phyloP scores from a whole-genome alignment of 2,888 invertebrate genomes.

The Apamea epomidion region DNA sequence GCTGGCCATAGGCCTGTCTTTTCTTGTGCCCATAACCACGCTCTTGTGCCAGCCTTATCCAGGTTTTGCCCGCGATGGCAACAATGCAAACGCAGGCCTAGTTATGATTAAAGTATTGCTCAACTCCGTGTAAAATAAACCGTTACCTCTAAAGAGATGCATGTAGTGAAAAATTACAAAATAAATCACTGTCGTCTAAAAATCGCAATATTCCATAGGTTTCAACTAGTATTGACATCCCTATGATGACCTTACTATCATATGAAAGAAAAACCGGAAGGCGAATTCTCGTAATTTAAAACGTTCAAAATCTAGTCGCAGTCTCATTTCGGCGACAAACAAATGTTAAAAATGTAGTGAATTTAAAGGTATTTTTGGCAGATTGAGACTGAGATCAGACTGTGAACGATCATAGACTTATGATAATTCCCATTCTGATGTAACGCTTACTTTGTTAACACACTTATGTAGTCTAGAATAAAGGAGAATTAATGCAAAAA shows the following conservation, averaged over 20 bases:
- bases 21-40: not conserved
- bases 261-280: too few species aligned
- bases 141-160: not conserved
- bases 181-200: not conserved
- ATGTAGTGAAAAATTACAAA: not conserved
- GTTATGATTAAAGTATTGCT: not conserved
- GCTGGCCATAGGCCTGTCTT: not conserved
- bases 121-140: not conserved
- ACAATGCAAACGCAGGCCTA: not conserved
- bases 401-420: too few species aligned
- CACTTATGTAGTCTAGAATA: constrained; percentile 6
- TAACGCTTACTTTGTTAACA: not conserved
- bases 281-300: too few species aligned
- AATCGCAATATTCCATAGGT: not conserved
- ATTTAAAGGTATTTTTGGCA: too few species aligned
- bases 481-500: constrained; percentile 42
- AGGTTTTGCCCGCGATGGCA: not conserved
- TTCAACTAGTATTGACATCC: not conserved
- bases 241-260: not conserved
- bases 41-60: not conserved
- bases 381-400: too few species aligned
- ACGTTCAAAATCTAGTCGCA: too few species aligned
- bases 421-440: not conserved
- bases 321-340: too few species aligned
- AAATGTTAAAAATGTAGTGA: too few species aligned